Percentiles rank a stretch among this genome's conserved stretches.
Evolutionary conservation across 1,140 invertebrate genomes (phyloP).

Genomic region (Orchestia grillus): DNA sequence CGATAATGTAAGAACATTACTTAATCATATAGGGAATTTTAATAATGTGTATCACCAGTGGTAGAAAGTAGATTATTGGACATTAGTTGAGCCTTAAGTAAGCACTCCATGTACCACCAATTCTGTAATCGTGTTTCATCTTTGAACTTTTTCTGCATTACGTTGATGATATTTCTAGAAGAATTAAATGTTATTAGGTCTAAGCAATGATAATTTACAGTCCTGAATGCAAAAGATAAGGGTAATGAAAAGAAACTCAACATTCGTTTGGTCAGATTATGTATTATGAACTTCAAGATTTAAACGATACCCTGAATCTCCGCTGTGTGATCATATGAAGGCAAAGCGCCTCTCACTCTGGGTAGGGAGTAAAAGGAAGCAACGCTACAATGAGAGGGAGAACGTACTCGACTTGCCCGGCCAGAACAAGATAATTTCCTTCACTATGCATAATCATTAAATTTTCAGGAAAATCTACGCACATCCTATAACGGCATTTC

Average conservation of each 20-base stretch:
- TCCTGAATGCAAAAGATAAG: neutral
- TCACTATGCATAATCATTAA: neutral
- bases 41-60: too few species aligned
- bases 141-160: too few species aligned
- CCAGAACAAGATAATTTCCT: neutral
- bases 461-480: neutral
- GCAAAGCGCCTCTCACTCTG: neutral
- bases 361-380: neutral
- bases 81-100: too few species aligned
- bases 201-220: neutral
- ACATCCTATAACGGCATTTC: neutral
- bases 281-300: conserved; percentile 48
- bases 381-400: neutral
- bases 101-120: too few species aligned
- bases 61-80: too few species aligned
- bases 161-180: too few species aligned
- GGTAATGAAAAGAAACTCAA: neutral
- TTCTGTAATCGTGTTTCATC: too few species aligned
- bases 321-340: conserved; percentile 34
- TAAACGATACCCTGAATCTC: conserved; percentile 53
- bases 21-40: too few species aligned
- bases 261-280: conserved; percentile 34
- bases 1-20: too few species aligned
- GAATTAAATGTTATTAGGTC: too few species aligned
- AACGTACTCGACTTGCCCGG: neutral